Evolutionary conservation across 2,888 invertebrate species (phyloP), one percentile per base, ranked within the genome.

Genomic region (Aporophyla nigra): DNA sequence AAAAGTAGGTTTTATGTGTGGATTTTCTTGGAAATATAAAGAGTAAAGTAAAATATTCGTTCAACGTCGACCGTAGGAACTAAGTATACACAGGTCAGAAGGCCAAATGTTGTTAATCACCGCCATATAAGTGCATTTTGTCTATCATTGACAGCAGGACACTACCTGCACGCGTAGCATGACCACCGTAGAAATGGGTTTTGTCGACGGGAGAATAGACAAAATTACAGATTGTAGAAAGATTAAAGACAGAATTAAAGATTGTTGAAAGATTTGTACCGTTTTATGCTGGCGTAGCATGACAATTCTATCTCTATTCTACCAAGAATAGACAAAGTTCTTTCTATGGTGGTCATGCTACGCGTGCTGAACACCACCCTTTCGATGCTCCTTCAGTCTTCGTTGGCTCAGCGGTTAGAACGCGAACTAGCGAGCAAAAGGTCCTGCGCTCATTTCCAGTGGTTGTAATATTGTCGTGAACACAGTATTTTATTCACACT

Each of bases 1-100:
- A 85, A 80, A 76, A 78, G 27, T n/a, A 71, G 73, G 21, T n/a
- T 63, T 71, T 73, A n/a, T 53, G 16, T 4, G 5, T 58, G 5
- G 7, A n/a, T 14, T 56, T 62, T 66, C 70, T 16, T 12, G 4
- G 3, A 46, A 53, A 33, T 54, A 54, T 24, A n/a, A 10, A 59
- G 19, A 6, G 7, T 14, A 19, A 53, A 54, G 12, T 40, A 49
- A 53, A 46, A 10, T 46, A 46, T 46, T 46, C 43, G 12, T 46
- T 46, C 10, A 46, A 12, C 43, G 43, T 46, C 43, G 12, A 46
- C 43, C 12, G 10, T 46, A 46, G 10, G 43, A 12, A 46, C 12
- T 46, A 46, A 9, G 43, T 9, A 10, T 12, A 12, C 10, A 46
- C 9, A 7, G 40, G 40, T 43, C n/a, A 1, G 16, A 24, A 63